phyloP scores from a whole-genome alignment of 2,888 invertebrate species.

The Mythimna ferrago region DNA sequence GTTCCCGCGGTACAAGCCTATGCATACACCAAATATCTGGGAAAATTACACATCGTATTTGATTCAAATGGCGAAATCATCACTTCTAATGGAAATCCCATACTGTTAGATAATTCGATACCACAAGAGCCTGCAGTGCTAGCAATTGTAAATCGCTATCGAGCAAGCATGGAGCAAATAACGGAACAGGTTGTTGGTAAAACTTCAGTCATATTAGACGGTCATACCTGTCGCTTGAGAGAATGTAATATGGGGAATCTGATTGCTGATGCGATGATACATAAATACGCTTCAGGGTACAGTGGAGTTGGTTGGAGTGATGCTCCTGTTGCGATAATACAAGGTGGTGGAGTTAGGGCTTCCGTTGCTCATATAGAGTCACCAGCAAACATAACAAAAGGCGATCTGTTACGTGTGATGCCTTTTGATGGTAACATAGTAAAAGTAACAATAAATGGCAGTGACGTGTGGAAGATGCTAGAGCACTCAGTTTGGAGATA shows the following conservation, averaged over 20 bases:
- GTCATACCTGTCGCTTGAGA: constrained; percentile 91
- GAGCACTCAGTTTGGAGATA: constrained; percentile 92
- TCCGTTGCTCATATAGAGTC: constrained; percentile 88
- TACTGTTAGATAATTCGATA: constrained; percentile 92
- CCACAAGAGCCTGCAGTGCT: constrained; percentile 93
- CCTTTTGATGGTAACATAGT: constrained; percentile 94
- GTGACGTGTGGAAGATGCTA: constrained; percentile 91
- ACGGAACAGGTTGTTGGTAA: constrained; percentile 92
- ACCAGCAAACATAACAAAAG: constrained; percentile 91
- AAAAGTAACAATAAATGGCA: constrained; percentile 92
- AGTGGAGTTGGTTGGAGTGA: constrained; percentile 93
- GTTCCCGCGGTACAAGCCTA: constrained; percentile 97
- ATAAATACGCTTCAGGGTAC: constrained; percentile 89
- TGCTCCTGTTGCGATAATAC: constrained; percentile 93
- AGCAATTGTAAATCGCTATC: constrained; percentile 91
- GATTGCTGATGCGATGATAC: constrained; percentile 94
- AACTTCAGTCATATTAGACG: constrained; percentile 93
- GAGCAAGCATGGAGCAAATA: constrained; percentile 88
- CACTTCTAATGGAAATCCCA: constrained; percentile 93
- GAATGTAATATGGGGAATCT: constrained; percentile 97
- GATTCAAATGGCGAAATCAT: constrained; percentile 93
- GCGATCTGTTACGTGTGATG: constrained; percentile 93
- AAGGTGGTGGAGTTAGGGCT: constrained; percentile 94
- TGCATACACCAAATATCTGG: constrained; percentile 97
- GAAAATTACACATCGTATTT: constrained; percentile 93